Evolutionary conservation across 2,797 vertebrate genomes (phyloP).

Genomic region (Anguilla obscura): DNA sequence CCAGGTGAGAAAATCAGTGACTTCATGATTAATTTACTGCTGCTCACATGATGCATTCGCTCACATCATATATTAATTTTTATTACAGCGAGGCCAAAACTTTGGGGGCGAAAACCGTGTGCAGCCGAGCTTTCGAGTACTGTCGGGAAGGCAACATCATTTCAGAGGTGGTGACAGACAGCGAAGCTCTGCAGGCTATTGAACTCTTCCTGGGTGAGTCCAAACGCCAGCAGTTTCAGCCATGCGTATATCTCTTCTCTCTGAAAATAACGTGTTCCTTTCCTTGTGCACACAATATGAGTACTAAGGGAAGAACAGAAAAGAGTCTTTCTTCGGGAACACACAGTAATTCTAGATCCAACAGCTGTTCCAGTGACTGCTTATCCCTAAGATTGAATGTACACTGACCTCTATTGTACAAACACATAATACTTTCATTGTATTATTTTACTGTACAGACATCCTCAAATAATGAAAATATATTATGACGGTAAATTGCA

Average conservation of each 20-base stretch:
- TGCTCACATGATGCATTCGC: neutral
- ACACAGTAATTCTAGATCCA: neutral
- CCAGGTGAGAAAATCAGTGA: conserved; percentile 61
- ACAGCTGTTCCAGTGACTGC: neutral
- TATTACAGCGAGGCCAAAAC: conserved; percentile 69
- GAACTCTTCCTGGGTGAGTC: conserved; percentile 60
- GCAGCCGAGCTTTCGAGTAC: conserved; percentile 55
- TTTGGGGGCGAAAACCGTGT: conserved; percentile 65
- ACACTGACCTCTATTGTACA: neutral
- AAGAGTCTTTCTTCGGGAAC: neutral
- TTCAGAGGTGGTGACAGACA: conserved; percentile 60
- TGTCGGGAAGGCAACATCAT: conserved; percentile 51
- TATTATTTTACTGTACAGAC: neutral
- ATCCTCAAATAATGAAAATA: neutral
- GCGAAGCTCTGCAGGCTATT: conserved; percentile 58
- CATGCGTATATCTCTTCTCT: neutral
- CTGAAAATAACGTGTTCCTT: neutral
- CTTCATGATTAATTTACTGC: neutral
- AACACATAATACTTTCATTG: neutral
- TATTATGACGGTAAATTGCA: neutral
- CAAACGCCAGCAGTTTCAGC: neutral
- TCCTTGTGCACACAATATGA: neutral
- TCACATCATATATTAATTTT: neutral
- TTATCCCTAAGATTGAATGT: neutral
- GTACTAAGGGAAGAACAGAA: neutral